Evolutionary conservation across 2,888 invertebrate species (phyloP).

Genomic region (Cosmia trapezina): DNA sequence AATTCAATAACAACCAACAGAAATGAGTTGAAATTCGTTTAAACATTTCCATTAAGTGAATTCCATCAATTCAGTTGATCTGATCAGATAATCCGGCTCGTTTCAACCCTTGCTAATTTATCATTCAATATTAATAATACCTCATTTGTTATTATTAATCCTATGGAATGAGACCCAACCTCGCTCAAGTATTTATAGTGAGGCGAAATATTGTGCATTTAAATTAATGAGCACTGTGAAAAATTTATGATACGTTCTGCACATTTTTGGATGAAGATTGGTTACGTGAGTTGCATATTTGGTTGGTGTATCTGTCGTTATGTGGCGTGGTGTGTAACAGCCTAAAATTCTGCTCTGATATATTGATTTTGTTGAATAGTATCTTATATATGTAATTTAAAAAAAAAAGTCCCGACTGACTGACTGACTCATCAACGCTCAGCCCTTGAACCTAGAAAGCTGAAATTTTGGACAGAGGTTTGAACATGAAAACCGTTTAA

Average conservation of each 20-base stretch:
- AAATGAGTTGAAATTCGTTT: constrained; percentile 13
- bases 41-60: constrained; percentile 50
- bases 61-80: constrained; percentile 57
- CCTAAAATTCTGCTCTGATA: too few species aligned
- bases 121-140: constrained; percentile 75
- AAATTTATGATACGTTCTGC: constrained; percentile 72
- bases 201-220: constrained; percentile 69
- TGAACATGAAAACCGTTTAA: background rate
- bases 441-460: too few species aligned
- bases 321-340: background rate
- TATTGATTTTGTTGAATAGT: too few species aligned
- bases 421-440: too few species aligned
- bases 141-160: constrained; percentile 74
- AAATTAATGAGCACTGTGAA: constrained; percentile 74
- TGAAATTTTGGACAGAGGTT: too few species aligned
- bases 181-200: constrained; percentile 66
- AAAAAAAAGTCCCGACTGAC: too few species aligned
- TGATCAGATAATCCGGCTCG: constrained; percentile 61
- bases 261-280: constrained; percentile 47
- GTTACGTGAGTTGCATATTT: constrained; percentile 28
- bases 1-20: constrained; percentile 27
- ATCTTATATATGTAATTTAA: too few species aligned
- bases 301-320: constrained; percentile 1
- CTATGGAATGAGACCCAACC: constrained; percentile 57
- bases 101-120: constrained; percentile 64